Evolutionary conservation across 2,113 vertebrate species (phyloP), one percentile per base, ranked within the genome.

Genomic region (Enhydra lutris): DNA sequence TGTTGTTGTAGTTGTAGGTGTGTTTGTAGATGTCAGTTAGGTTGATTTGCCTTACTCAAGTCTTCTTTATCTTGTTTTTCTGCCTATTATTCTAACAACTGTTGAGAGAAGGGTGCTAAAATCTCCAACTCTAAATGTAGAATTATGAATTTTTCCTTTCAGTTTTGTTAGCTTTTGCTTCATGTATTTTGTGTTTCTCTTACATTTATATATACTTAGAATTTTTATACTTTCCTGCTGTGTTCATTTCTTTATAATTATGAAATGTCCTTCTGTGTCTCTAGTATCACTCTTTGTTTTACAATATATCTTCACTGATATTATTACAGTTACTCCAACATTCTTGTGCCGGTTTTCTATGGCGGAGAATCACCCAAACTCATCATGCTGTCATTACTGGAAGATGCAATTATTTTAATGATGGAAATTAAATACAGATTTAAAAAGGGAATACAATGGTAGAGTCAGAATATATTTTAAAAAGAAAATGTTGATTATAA

Each of bases 351-450:
- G 73, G 17, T 80, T 88, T 92, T 76, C 83, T 82, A 45, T 29
- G 0, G 11, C 76, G 24, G 59, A 52, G 71, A 93, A 74, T 79
- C 34, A 69, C 34, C 15, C 12, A 71, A 29, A 0, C 5, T 90
- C 31, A 31, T 59, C 39, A 92, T 39, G 57, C 9, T 74, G 45
- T 91, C 13, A 74, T 26, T 87, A 57, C 20, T 65, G 14, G 13
- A 86, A 67, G 83, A 76, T 87, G 29, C 18, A 82, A 39, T 92
- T 94, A 94, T 50, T 79, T 94, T 79, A 21, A 96, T 83, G 24
- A 74, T 78, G 14, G 82, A 82, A 92, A 82, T 57, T 65, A 94
- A 90, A 36, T 26, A 95, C 79, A 78, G 47, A 78, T 42, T 69
- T 71, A 11, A 79, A 91, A 61, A 14, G 52, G 63, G 20, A 87